These are phyloP conservation scores for Drosophila albomicans DNA, from an alignment of 1,140 invertebrate genomes.

Conservation along the genomic window DNA sequence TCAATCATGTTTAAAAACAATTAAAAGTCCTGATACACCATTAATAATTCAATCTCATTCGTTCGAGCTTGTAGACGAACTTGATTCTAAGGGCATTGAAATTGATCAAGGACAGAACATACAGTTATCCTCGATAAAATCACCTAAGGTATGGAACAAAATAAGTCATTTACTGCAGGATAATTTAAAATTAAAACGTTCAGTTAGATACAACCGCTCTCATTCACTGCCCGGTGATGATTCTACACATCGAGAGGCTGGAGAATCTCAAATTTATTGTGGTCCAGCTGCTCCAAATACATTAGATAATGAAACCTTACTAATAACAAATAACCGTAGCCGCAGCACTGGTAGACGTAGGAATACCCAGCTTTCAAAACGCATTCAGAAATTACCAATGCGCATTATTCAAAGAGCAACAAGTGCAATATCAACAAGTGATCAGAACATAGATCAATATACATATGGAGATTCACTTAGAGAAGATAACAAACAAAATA, in stretches of 20 bases:
- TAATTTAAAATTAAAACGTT: slow-evolving; percentile 87
- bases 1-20: neutral
- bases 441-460: slow-evolving; percentile 24
- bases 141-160: slow-evolving; percentile 84
- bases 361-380: slow-evolving; percentile 63
- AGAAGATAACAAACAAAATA: slow-evolving; percentile 18
- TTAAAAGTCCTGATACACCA: neutral
- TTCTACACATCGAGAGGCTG: slow-evolving; percentile 82
- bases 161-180: slow-evolving; percentile 91
- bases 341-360: slow-evolving; percentile 5
- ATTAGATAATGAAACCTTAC: slow-evolving; percentile 34
- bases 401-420: slow-evolving; percentile 55
- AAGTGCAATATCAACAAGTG: slow-evolving; percentile 6
- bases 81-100: neutral
- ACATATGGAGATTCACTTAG: slow-evolving; percentile 17
- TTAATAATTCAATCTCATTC: neutral
- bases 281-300: slow-evolving; percentile 43
- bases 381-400: slow-evolving; percentile 65
- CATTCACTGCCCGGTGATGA: slow-evolving; percentile 91
- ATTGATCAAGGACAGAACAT: neutral
- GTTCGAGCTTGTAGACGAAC: neutral
- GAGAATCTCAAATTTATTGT: neutral
- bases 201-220: slow-evolving; percentile 90
- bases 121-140: slow-evolving; percentile 42
- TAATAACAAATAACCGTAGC: neutral